phyloP scores from a whole-genome alignment of 1,140 invertebrate genomes.

The Coelopa frigida region DNA sequence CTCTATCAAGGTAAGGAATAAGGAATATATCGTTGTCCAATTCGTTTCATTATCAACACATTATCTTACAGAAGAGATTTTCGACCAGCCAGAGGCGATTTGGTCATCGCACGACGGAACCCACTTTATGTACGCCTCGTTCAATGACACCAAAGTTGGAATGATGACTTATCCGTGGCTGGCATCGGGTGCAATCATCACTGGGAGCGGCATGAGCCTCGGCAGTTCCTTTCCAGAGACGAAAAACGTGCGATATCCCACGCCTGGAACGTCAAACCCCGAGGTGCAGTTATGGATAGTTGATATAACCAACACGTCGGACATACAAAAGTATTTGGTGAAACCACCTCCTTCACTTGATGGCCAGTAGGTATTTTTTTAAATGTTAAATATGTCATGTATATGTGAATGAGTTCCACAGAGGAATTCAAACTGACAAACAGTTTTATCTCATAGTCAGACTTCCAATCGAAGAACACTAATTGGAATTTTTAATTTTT shows the following conservation, averaged over 20 bases:
- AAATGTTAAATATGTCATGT: not conserved
- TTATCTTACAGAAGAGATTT: slow-evolving; percentile 60
- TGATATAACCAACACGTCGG: slow-evolving; percentile 61
- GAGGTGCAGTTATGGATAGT: slow-evolving; percentile 71
- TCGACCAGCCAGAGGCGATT: slow-evolving; percentile 64
- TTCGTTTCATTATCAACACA: slow-evolving; percentile 5
- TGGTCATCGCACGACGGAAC: slow-evolving; percentile 79
- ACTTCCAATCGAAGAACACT: no score
- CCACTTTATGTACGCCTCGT: slow-evolving; percentile 74
- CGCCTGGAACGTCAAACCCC: slow-evolving; percentile 78
- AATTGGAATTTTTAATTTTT: not conserved
- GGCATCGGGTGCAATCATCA: slow-evolving; percentile 50
- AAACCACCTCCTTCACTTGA: slow-evolving; percentile 61
- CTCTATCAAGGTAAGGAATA: slow-evolving; percentile 84
- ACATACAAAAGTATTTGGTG: slow-evolving; percentile 54
- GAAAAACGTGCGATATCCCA: slow-evolving; percentile 69
- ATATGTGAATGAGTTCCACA: not conserved
- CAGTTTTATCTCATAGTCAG: not conserved
- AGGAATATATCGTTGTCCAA: not conserved
- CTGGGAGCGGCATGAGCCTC: slow-evolving; percentile 36
- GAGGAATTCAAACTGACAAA: not conserved
- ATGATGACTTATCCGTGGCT: slow-evolving; percentile 72
- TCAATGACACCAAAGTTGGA: slow-evolving; percentile 77
- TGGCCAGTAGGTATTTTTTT: slow-evolving; percentile 56
- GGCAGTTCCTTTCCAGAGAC: slow-evolving; percentile 60